Evolutionary conservation across 2,888 invertebrate genomes (phyloP), one percentile per base, ranked within the genome.

Genomic region (Zele albiditarsus): DNA sequence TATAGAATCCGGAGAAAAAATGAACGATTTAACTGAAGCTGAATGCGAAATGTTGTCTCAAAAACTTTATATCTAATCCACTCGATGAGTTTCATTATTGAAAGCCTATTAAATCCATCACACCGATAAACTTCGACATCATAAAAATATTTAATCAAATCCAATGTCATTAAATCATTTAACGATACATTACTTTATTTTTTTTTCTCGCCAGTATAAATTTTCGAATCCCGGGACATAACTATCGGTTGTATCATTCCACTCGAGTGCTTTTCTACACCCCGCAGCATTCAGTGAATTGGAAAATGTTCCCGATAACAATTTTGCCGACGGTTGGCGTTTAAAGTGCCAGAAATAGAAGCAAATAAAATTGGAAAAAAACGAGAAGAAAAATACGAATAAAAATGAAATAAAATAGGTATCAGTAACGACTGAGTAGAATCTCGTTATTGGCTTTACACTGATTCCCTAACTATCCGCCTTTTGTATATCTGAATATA

Each of bases 261-360:
- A 53, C 53, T 20, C 8, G 1, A 53, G 8, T 23, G 20, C 53
- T 20, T 53, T 53, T 53, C 20, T n/a, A 53, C 20, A 2, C 53
- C 0, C n/a, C 23, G n/a, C 20, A 60, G 42, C 33, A 49, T 68
- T 33, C 27, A 73, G 28, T 57, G 27, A 14, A 27, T 70, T 67
- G 42, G 38, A 63, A 25, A 31, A 10, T 49, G 23, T 28, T 62
- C 28, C 25, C 42, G 46, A 25, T 62, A 53, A 53, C 53, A 20
- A 53, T 53, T 53, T 53, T 53, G 4, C 53, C 23, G 20, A 53
- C 53, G 23, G 20, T 53, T 20, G 53, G 20, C 53, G 20, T 53
- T 53, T 20, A 53, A 20, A 53, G 20, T 23, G 20, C 4, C 20
- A 23, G 4, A n/a, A 53, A 20, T 8, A 46, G 2, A 46, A n/a